Conservation (phyloP, 2,888 invertebrate genomes). For the Syrista parreyssii region DNA sequence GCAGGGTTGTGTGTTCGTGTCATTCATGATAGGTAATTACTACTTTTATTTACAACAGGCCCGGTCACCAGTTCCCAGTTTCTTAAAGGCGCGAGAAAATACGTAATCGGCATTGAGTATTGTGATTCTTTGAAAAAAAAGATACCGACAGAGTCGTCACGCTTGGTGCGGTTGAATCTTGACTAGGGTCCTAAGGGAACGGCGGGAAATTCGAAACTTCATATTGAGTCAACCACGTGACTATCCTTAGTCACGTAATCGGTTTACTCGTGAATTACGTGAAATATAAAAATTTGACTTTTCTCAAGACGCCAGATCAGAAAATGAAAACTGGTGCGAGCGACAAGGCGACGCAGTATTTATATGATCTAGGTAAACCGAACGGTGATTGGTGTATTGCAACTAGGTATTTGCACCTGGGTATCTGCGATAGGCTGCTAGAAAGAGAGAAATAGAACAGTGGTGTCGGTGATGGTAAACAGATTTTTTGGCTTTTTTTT, state of each 20-base stretch:
- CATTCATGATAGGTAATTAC: constrained; percentile 55
- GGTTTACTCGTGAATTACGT: too few species aligned
- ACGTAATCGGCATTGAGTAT: too few species aligned
- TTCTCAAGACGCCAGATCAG: too few species aligned
- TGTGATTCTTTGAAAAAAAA: too few species aligned
- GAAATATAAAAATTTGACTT: too few species aligned
- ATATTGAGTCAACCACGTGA: too few species aligned
- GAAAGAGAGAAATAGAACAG: constrained; percentile 66
- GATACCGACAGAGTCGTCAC: too few species aligned
- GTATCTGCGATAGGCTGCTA: constrained; percentile 67
- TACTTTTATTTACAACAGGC: constrained; percentile 51
- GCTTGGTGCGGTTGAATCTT: too few species aligned
- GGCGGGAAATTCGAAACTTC: too few species aligned
- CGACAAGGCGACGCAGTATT: constrained; percentile 31
- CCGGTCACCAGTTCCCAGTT: constrained; percentile 43
- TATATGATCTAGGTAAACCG: constrained; percentile 44
- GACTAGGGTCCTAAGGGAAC: too few species aligned
- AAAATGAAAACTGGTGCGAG: constrained; percentile 9
- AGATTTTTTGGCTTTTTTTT: constrained; percentile 59
- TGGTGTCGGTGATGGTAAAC: constrained; percentile 64
- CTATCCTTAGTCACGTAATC: too few species aligned
- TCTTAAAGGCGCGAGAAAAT: constrained; percentile 19
- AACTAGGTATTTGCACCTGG: constrained; percentile 65
- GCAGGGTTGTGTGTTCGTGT: constrained; percentile 65
- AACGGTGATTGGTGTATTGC: constrained; percentile 63